Evolutionary conservation across 2,888 invertebrate species (phyloP).

Genomic region (Eucera pruinosa): DNA sequence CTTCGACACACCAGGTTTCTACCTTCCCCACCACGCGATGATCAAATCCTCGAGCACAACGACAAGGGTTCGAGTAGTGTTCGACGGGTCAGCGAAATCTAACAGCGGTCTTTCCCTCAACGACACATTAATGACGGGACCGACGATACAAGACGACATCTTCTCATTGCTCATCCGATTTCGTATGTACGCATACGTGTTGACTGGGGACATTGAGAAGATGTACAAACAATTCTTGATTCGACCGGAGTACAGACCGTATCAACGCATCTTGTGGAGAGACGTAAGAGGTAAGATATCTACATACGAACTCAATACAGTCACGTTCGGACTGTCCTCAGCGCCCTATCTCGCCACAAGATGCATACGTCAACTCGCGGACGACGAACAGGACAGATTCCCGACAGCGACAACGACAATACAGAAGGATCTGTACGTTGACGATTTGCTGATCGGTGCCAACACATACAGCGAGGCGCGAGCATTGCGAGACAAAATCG

Average conservation of each 20-base stretch:
- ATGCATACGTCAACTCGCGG: constrained; percentile 8
- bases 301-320: constrained; percentile 2
- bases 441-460: constrained; percentile 47
- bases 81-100: constrained; percentile 18
- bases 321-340: constrained; percentile 17
- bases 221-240: constrained; percentile 22
- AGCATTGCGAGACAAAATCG: not conserved
- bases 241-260: not conserved
- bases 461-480: not conserved
- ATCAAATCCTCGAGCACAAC: constrained; percentile 13
- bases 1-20: not conserved
- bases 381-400: not conserved
- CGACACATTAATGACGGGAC: not conserved
- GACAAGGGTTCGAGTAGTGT: constrained; percentile 20
- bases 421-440: constrained; percentile 46
- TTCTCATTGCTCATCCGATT: not conserved
- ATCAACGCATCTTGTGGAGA: constrained; percentile 5
- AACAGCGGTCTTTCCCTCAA: constrained; percentile 11
- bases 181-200: not conserved
- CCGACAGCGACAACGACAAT: not conserved
- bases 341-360: constrained; percentile 23
- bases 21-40: constrained; percentile 36
- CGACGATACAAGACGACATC: constrained; percentile 13
- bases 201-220: constrained; percentile 29
- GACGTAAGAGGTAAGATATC: not conserved